Conservation (phyloP, 2,888 invertebrate genomes). For the Perizoma flavofasciatum region DNA sequence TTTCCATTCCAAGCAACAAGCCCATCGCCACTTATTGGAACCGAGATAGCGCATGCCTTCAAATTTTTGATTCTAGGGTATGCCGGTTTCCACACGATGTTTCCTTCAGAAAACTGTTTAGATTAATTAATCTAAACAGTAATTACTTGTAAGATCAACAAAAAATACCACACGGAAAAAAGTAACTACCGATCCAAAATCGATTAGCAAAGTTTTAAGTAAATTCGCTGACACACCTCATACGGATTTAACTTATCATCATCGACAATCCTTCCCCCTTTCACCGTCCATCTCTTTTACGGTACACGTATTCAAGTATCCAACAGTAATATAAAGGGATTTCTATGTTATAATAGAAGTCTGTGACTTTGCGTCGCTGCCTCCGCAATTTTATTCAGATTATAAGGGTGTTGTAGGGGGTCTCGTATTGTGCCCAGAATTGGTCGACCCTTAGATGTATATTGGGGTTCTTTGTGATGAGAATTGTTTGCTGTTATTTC, state of each 20-base stretch:
- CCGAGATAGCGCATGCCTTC: too few relatives aligned
- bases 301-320: slow-evolving; percentile 46
- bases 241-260: too few relatives aligned
- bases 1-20: too few relatives aligned
- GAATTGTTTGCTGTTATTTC: slow-evolving; percentile 31
- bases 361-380: slow-evolving; percentile 30
- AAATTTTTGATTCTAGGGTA: too few relatives aligned
- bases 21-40: too few relatives aligned
- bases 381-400: slow-evolving; percentile 41
- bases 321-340: slow-evolving; percentile 47
- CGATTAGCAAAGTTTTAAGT: slow-evolving; percentile 1
- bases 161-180: background rate
- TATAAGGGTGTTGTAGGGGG: slow-evolving; percentile 31
- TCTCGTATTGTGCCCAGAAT: slow-evolving; percentile 37
- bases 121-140: too few relatives aligned
- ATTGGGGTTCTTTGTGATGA: slow-evolving; percentile 35
- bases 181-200: background rate
- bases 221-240: slow-evolving; percentile 11
- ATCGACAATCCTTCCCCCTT: background rate
- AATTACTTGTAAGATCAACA: too few relatives aligned
- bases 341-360: slow-evolving; percentile 44
- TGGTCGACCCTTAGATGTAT: slow-evolving; percentile 31
- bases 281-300: slow-evolving; percentile 28
- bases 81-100: too few relatives aligned
- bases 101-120: too few relatives aligned